Base-by-base conservation (phyloP, 2,888 invertebrate genomes). In the Euclidia mi region DNA sequence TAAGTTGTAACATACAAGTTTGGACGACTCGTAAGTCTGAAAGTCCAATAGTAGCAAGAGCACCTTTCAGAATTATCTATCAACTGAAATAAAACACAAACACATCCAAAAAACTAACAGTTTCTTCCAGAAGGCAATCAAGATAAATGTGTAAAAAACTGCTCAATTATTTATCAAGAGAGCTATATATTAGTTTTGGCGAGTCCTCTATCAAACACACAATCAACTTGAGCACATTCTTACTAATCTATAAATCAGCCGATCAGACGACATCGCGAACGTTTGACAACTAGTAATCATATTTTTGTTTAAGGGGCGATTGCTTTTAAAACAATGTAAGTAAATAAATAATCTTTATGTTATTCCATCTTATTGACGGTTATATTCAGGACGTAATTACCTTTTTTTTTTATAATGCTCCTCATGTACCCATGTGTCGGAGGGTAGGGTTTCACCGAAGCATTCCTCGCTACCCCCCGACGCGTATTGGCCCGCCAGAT, bases 211-310 rank as follows among this genome's bases (percentile, higher is more conserved):
- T 90, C 90, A 88, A 66, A 78, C 59, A 76, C 62, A 82, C 90
- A 92, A 92, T 92, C 92, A 88, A 81, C 50, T 84, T 86, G 87
- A 92, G 88, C 87, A 84, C 86, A 85, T 84, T 86, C 81, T 79
- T 78, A 64, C 76, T 81, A 76, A 85, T 77, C 76, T 76, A 90
- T 92, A 92, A 89, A 92, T 92, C 92, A 89, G 65, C 43, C n/a
- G 53, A 86, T 87, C 86, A 83, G 84, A 84, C 82, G 82, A 77
- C 73, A 70, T 82, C 71, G 63, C 71, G 55, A 73, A 65, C 74
- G 62, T 82, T 82, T 81, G 83, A 83, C 81, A 80, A 72, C 71
- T 63, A 66, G 73, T 87, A 84, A 88, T 92, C 90, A 90, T 91
- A 91, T 90, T 90, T 89, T 87, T 78, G 72, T 76, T 89, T 87